Evolutionary conservation across 1,140 invertebrate species (phyloP), one percentile per base, ranked within the genome.

Genomic region (Ctenoplectra terminalis): DNA sequence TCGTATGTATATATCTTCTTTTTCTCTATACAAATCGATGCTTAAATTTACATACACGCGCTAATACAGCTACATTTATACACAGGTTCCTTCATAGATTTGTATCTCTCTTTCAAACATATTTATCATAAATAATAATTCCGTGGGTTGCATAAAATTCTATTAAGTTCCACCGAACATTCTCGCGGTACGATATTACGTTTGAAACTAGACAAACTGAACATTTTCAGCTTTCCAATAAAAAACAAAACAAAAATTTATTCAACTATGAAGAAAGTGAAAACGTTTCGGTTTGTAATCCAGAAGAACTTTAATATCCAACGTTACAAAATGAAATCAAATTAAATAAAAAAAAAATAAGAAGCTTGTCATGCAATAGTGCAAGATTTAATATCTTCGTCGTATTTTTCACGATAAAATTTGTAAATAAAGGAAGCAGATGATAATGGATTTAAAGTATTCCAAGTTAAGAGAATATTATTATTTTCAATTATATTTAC

Each of bases 51-150:
- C 76, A 79, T 50, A 54, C 58, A 80, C 69, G 77, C 77, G 34
- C 58, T 80, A 73, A 80, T 73, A 80, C 66, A 46, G 20, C 73
- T 73, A 80, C 64, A 77, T 81, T 75, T 85, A 70, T 79, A 75
- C 75, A 74, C n/a, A 63, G 58, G 48, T 40, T 6, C 7, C 26
- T 71, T 66, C 79, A 71, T 34, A 84, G 60, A 85, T 74, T 81
- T 81, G 60, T 75, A 64, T 81, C 63, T 69, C 7, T 69, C 20
- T 64, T 26, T n/a, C n/a, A n/a, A n/a, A n/a, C n/a, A n/a, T n/a
- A n/a, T n/a, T n/a, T n/a, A n/a, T n/a, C n/a, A n/a, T n/a, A n/a
- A n/a, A n/a, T n/a, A n/a, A n/a, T n/a, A n/a, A 48, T 61, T 29
- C 20, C 43, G 26, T 72, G 26, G 23, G 13, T 48, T 71, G 17